Percentiles rank a stretch among this genome's conserved stretches.
These are phyloP conservation scores for Leptogaster cylindrica DNA, from an alignment of 2,888 invertebrate genomes.

Conservation along the genomic window DNA sequence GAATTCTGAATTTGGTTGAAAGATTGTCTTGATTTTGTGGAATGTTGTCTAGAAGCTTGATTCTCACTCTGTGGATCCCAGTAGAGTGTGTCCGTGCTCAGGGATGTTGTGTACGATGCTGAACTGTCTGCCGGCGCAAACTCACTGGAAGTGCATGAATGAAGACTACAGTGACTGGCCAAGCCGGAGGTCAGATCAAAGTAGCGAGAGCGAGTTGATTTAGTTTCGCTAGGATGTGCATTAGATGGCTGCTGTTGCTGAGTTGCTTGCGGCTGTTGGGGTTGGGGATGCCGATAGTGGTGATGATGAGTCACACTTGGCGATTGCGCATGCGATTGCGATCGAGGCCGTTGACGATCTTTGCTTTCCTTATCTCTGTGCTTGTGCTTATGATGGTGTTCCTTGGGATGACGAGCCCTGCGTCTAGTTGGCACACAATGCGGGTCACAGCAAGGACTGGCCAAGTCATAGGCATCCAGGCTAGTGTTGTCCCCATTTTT, in stretches of 20 bases:
- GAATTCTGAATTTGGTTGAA: constrained; percentile 60
- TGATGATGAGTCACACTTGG: constrained; percentile 53
- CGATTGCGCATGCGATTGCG: constrained; percentile 55
- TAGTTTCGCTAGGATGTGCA: constrained; percentile 49
- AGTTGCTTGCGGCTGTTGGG: constrained; percentile 54
- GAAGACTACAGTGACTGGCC: constrained; percentile 80
- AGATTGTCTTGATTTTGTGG: constrained; percentile 68
- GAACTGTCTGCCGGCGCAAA: constrained; percentile 75
- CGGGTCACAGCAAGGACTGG: constrained; percentile 85
- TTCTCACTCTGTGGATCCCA: constrained; percentile 71
- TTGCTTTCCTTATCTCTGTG: constrained; percentile 64
- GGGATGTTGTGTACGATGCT: constrained; percentile 81
- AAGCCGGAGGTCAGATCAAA: constrained; percentile 72
- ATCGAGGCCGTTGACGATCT: constrained; percentile 55
- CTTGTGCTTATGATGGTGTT: constrained; percentile 66
- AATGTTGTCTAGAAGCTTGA: constrained; percentile 63
- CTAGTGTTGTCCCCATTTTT: constrained; percentile 76
- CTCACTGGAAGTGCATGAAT: constrained; percentile 82
- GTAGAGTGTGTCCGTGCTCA: constrained; percentile 85
- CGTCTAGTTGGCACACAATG: constrained; percentile 78
- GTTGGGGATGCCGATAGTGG: constrained; percentile 57
- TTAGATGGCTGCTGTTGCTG: constrained; percentile 61
- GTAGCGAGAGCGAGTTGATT: constrained; percentile 65
- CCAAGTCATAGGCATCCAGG: constrained; percentile 84
- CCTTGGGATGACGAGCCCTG: constrained; percentile 66